Evolutionary conservation across 2,888 invertebrate genomes (phyloP).

Genomic region (Aelia acuminata): DNA sequence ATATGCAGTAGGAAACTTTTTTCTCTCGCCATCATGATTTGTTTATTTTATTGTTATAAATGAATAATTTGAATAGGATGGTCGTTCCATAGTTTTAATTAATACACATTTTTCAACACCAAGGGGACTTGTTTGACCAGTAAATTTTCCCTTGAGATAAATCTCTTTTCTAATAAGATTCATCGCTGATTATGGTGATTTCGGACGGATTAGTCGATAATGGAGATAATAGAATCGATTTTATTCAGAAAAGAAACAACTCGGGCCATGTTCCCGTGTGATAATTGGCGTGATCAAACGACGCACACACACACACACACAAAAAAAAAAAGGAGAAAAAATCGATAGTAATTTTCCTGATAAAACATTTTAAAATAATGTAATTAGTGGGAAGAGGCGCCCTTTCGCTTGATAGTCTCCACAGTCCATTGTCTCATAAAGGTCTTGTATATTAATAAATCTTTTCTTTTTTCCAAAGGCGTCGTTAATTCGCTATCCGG

Average conservation of each 20-base stretch:
- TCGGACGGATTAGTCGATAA: background rate
- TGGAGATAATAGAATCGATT: conserved; percentile 13
- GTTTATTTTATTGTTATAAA: too few species aligned
- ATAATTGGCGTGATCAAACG: background rate
- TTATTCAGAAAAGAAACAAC: background rate
- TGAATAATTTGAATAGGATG: too few species aligned
- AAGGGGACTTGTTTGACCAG: background rate
- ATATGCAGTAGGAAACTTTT: too few species aligned
- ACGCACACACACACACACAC: background rate
- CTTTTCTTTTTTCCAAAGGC: background rate
- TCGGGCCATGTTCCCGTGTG: background rate
- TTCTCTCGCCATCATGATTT: too few species aligned
- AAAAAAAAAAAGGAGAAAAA: background rate
- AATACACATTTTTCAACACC: background rate
- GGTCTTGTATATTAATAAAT: conserved; percentile 44
- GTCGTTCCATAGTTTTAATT: too few species aligned
- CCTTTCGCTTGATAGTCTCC: conserved; percentile 10
- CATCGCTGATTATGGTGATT: background rate
- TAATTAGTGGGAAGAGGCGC: conserved; percentile 17
- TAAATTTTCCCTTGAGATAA: conserved; percentile 15
- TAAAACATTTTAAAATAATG: conserved; percentile 34
- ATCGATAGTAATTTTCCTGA: background rate
- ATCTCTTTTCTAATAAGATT: background rate
- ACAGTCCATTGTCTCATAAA: conserved; percentile 34
- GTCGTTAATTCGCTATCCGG: background rate